phyloP scores from a whole-genome alignment of 92 coral and sea anemone genomes.

The Ricordea florida region DNA sequence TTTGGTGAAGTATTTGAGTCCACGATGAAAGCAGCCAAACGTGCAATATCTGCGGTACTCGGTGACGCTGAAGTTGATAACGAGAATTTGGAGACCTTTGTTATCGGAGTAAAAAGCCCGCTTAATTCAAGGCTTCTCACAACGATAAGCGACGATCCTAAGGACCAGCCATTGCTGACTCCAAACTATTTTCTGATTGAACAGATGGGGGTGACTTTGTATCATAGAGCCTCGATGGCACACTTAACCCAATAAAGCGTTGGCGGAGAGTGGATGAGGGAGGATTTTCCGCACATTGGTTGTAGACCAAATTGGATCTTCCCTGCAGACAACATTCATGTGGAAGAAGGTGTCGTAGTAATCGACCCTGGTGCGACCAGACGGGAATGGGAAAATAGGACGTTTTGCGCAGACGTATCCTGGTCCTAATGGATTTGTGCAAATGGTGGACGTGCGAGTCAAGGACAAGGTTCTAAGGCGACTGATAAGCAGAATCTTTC shows the following conservation, averaged over 20 bases:
- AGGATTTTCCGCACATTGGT: conserved; percentile 38
- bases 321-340: conserved; percentile 2
- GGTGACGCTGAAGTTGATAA: conserved; percentile 41
- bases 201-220: conserved; percentile 59
- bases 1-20: conserved; percentile 64
- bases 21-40: conserved; percentile 66
- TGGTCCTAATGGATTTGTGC: conserved; percentile 43
- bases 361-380: conserved; percentile 33
- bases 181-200: conserved; percentile 56
- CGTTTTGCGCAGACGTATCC: conserved; percentile 29
- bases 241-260: conserved; percentile 28
- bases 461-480: conserved; percentile 20
- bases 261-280: conserved; percentile 54
- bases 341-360: conserved; percentile 27
- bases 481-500: conserved; percentile 31
- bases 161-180: conserved; percentile 44
- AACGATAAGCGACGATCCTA: conserved; percentile 38
- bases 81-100: conserved; percentile 27
- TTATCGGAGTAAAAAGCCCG: conserved; percentile 46
- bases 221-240: conserved; percentile 28
- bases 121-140: conserved; percentile 47
- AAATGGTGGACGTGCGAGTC: conserved; percentile 41
- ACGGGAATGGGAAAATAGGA: conserved; percentile 49
- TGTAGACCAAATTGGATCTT: conserved; percentile 38
- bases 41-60: conserved; percentile 40